A percentile compares a stretch with the other conserved stretches of the same genome.
These are phyloP conservation scores for Melinaea menophilus DNA, from an alignment of 2,888 invertebrate genomes.

Conservation along the genomic window DNA sequence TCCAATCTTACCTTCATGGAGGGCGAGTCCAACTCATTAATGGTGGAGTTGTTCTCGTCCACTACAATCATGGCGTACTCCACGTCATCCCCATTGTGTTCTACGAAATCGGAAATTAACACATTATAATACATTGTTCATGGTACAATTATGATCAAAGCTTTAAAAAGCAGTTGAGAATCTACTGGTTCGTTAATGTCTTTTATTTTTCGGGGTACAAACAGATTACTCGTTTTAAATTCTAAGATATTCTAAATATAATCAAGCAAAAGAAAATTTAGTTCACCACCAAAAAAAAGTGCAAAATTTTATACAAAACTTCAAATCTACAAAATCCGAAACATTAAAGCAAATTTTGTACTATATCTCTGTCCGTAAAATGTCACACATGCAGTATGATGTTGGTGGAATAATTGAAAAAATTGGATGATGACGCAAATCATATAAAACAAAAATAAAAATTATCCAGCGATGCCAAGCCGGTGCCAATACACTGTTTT, in stretches of 20 bases:
- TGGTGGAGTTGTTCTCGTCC: constrained; percentile 91
- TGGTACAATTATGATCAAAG: constrained; percentile 61
- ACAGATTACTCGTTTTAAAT: background rate
- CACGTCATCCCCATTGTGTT: constrained; percentile 84
- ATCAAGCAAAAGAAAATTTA: constrained; percentile 6
- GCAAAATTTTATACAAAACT: constrained; percentile 29
- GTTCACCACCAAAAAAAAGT: constrained; percentile 9
- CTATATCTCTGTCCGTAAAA: background rate
- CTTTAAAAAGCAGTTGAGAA: constrained; percentile 55
- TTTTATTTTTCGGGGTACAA: background rate
- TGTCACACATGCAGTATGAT: constrained; percentile 18
- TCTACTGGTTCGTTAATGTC: constrained; percentile 7
- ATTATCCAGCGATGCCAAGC: constrained; percentile 65
- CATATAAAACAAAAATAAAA: constrained; percentile 46
- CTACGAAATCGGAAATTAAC: constrained; percentile 43
- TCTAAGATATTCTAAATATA: background rate
- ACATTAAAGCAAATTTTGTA: background rate
- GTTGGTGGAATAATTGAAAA: constrained; percentile 19
- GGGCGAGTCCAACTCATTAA: constrained; percentile 89
- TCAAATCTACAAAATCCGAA: background rate
- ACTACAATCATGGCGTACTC: constrained; percentile 94
- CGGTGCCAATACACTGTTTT: constrained; percentile 62
- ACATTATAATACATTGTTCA: constrained; percentile 12
- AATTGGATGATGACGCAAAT: constrained; percentile 63
- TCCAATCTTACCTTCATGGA: constrained; percentile 86